A percentile compares a stretch with the other conserved stretches of the same genome.
These are phyloP conservation scores for Cavia porcellus DNA, from an alignment of 2,113 vertebrate genomes.

Conservation along the genomic window DNA sequence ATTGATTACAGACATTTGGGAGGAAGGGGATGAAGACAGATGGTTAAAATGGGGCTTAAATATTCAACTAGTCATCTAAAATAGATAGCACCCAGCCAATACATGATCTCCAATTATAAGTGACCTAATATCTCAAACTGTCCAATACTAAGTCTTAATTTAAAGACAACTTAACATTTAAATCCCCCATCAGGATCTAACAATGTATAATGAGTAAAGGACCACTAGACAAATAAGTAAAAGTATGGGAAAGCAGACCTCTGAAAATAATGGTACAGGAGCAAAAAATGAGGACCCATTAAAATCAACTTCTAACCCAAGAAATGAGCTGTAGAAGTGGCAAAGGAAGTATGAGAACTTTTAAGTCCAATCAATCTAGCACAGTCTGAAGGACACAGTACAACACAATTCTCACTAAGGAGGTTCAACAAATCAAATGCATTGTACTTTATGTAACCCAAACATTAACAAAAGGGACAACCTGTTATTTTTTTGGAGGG, in stretches of 20 bases:
- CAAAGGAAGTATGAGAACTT: not conserved
- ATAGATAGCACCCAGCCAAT: conserved; percentile 12
- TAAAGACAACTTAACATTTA: not conserved
- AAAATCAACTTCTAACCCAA: not conserved
- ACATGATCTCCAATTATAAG: conserved; percentile 1
- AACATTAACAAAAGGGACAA: not conserved
- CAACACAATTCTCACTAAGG: not conserved
- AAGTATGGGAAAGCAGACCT: not conserved
- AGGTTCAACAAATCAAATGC: not conserved
- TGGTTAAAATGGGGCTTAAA: not conserved
- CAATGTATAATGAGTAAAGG: not conserved
- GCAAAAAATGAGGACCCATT: not conserved
- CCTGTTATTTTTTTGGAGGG: not conserved
- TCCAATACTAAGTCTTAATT: not conserved
- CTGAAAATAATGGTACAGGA: not conserved
- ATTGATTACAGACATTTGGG: not conserved
- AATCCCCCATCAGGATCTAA: not conserved
- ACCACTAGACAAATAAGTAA: not conserved
- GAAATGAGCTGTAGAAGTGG: not conserved
- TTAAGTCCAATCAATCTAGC: not conserved
- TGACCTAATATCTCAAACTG: conserved; percentile 4
- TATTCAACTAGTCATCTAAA: conserved; percentile 29
- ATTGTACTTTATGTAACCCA: not conserved
- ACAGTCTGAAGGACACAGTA: not conserved
- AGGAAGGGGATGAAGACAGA: not conserved